Conservation (phyloP, 2,113 vertebrate genomes). For the Pluvianellus socialis region DNA sequence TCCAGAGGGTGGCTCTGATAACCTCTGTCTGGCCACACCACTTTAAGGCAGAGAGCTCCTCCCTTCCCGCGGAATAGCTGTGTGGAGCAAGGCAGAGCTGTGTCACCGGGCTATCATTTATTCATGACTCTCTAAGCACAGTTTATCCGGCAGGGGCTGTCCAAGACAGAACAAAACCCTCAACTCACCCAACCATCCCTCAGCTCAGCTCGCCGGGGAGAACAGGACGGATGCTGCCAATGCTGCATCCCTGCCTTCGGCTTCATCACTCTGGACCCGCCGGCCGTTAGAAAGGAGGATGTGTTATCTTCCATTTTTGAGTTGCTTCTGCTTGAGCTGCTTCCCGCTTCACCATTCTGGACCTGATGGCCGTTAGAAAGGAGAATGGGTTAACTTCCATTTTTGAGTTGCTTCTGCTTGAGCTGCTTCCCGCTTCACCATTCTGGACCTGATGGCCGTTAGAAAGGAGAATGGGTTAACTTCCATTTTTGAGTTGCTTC, state of each 20-base stretch:
- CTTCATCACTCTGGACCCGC: not conserved
- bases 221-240: fast-evolving
- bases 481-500: not conserved
- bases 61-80: not conserved
- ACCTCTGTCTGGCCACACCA: not conserved
- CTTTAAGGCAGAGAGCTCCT: not conserved
- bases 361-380: not conserved
- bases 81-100: not conserved
- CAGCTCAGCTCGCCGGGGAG: not conserved
- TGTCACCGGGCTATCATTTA: fast-evolving
- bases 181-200: not conserved
- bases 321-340: not conserved
- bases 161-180: not conserved
- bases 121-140: constrained; percentile 13
- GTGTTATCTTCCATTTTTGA: not conserved
- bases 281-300: not conserved
- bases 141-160: not conserved
- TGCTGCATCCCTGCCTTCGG: not conserved
- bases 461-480: not conserved
- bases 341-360: not conserved
- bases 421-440: not conserved
- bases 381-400: not conserved
- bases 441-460: not conserved
- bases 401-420: not conserved
- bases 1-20: not conserved